Base-by-base conservation (phyloP, 2,888 invertebrate genomes). In the Megalurothrips usitatus region DNA sequence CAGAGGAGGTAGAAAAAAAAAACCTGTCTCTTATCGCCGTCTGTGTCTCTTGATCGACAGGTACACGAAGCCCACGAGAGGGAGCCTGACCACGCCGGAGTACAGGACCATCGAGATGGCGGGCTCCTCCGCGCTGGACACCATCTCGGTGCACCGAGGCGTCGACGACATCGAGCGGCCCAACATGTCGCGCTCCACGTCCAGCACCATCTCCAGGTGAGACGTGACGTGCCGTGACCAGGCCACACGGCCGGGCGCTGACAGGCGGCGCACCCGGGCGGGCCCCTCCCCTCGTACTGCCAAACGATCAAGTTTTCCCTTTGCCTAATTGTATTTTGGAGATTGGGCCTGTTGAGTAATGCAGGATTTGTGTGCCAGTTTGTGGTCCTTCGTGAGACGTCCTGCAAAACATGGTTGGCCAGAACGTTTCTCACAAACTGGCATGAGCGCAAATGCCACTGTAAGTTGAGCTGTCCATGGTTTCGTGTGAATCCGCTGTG, bases 101-200 rank as follows among this genome's bases (percentile, higher is more conserved):
- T 97, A 95, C 86, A 87, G 92, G 80, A 90, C 92, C 10, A 88
- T 90, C 6, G 87, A 90, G 63, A 88, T 91, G 47, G 89, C 90
- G 48, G 86, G 87, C 81, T 87, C 87, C 82, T 85, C 86, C 11
- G 87, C 86, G 6, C 83, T 91, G 79, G 94, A 94, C 85, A 88
- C 91, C 0, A 91, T 96, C 63, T 94, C 94, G 0, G 91, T 96
- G 19, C 95, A 96, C 86, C 89, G 95, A 14, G 96, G 96, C 0
- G 87, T 95, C 26, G 96, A 96, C 84, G 94, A 94, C 85, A 88
- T 91, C 81, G 90, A 90, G 43, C 85, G 87, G 78, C 87, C 89
- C 52, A 87, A 87, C 80, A 87, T 88, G 83, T 87, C 86, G 81
- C 87, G 88, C 79, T 89, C 90, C 79, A 88, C 87, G 75, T 89